A percentile compares a stretch with the other conserved stretches of the same genome.
Evolutionary conservation across 1,140 invertebrate species (phyloP).

Genomic region (Cataglyphis hispanica): DNA sequence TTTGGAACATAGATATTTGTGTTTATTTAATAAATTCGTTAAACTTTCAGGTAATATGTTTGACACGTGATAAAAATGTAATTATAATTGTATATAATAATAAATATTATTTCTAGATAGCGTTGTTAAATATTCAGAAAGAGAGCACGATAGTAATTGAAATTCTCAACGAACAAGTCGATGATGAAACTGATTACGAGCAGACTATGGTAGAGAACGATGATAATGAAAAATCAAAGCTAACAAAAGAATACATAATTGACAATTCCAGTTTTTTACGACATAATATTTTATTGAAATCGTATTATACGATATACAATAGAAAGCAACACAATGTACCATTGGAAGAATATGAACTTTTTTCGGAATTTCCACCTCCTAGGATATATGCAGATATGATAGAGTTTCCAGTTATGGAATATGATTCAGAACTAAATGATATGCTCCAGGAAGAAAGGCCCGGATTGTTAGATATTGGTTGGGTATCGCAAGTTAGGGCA

Average conservation of each 20-base stretch:
- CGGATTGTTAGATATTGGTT: constrained; percentile 80
- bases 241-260: constrained; percentile 72
- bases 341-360: constrained; percentile 78
- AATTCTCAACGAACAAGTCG: constrained; percentile 58
- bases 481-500: constrained; percentile 80
- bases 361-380: constrained; percentile 78
- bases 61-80: not conserved
- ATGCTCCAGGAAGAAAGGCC: constrained; percentile 79
- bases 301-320: constrained; percentile 79
- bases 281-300: constrained; percentile 80
- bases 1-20: constrained; percentile 84
- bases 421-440: constrained; percentile 77
- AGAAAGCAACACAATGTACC: constrained; percentile 54
- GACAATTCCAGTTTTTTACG: constrained; percentile 81
- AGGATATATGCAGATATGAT: constrained; percentile 12
- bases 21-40: constrained; percentile 79
- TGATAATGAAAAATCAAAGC: constrained; percentile 7
- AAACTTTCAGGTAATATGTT: constrained; percentile 80
- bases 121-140: constrained; percentile 81
- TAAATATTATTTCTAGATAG: constrained; percentile 74
- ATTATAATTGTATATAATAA: not conserved
- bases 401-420: not conserved
- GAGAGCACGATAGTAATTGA: constrained; percentile 64
- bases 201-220: not conserved
- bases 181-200: constrained; percentile 50